These are phyloP conservation scores for Endomychus coccineus DNA, from an alignment of 2,888 invertebrate species.

Conservation along the genomic window DNA sequence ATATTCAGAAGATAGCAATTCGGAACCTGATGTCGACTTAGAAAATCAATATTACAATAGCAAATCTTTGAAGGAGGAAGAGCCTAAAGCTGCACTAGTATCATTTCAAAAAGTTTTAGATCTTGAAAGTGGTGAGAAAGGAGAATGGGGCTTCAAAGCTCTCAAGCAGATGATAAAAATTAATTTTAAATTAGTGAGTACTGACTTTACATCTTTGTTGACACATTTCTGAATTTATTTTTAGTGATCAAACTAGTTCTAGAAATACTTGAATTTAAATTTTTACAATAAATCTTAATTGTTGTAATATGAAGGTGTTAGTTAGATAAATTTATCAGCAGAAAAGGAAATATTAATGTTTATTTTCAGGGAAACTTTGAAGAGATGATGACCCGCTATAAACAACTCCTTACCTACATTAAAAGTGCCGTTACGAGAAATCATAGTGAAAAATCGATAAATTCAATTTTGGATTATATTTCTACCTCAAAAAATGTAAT, in stretches of 20 bases:
- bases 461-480: constrained; percentile 98
- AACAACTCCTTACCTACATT: constrained; percentile 93
- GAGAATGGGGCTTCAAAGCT: constrained; percentile 99
- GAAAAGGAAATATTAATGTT: too few species aligned
- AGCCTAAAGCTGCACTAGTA: constrained; percentile 81
- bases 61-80: constrained; percentile 95
- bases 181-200: constrained; percentile 85
- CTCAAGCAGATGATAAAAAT: constrained; percentile 99
- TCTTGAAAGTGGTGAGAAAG: constrained; percentile 94
- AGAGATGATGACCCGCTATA: constrained; percentile 66
- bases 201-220: neutral
- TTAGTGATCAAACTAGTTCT: too few species aligned
- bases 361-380: constrained; percentile 68
- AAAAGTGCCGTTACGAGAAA: constrained; percentile 99
- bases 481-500: constrained; percentile 95
- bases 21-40: constrained; percentile 97
- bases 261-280: constrained; percentile 1
- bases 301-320: constrained; percentile 6
- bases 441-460: constrained; percentile 99
- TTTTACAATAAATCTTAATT: constrained; percentile 4
- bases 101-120: constrained; percentile 96
- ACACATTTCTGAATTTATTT: neutral
- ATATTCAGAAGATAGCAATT: constrained; percentile 95
- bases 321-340: too few species aligned
- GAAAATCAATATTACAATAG: constrained; percentile 99